A percentile compares a stretch with the other conserved stretches of the same genome.
These are phyloP conservation scores for Pentalonia nigronervosa DNA, from an alignment of 1,140 invertebrate species.

Conservation along the genomic window DNA sequence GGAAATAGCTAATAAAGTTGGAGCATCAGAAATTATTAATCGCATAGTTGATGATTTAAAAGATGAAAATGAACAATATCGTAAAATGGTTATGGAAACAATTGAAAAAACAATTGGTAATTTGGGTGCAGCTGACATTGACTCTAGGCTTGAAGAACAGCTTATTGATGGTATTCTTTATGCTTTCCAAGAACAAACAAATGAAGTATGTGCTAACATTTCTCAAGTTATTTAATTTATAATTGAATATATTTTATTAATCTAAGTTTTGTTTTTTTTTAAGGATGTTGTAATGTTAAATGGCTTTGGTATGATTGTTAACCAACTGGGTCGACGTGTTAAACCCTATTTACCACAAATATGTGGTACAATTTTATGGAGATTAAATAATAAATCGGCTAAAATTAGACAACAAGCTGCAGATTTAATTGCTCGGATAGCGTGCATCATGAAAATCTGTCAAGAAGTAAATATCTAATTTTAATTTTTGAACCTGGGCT, in stretches of 20 bases:
- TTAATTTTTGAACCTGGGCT: not conserved
- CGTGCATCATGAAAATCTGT: conserved; percentile 99
- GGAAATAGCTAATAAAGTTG: conserved; percentile 99
- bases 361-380: conserved; percentile 99
- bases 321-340: conserved; percentile 94
- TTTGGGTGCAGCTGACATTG: conserved; percentile 96
- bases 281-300: conserved; percentile 99
- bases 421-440: conserved; percentile 97
- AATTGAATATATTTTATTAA: not conserved
- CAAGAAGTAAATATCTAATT: conserved; percentile 78
- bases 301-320: conserved; percentile 98
- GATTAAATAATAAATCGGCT: conserved; percentile 98
- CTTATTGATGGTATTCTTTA: conserved; percentile 99
- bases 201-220: conserved; percentile 74
- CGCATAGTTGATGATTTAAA: conserved; percentile 98
- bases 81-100: conserved; percentile 99
- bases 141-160: conserved; percentile 96
- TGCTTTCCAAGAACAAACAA: conserved; percentile 99
- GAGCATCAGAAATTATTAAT: conserved; percentile 97
- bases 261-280: not conserved
- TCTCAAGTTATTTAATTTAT: not conserved
- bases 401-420: conserved; percentile 99
- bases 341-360: conserved; percentile 99
- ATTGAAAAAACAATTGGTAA: conserved; percentile 99
- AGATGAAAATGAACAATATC: conserved; percentile 99